Percentiles rank a stretch among this genome's conserved stretches.
Conservation (phyloP, 2,888 invertebrate species). For the Drosophila austrosaltans region DNA sequence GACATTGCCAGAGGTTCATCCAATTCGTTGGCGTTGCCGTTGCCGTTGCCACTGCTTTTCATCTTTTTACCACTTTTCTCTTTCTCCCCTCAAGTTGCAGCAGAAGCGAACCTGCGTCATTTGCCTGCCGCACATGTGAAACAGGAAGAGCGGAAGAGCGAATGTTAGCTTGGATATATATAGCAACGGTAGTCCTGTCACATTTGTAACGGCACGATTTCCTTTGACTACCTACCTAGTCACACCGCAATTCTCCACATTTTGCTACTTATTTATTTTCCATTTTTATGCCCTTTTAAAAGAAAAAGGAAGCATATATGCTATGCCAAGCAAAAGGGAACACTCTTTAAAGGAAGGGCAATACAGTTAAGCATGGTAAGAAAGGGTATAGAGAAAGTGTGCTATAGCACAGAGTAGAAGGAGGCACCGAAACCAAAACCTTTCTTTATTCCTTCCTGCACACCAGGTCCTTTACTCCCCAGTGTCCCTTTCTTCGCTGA, state of each 20-base stretch:
- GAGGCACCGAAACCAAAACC: background rate
- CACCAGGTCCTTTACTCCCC: background rate
- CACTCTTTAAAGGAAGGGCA: background rate
- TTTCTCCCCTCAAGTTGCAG: conserved; percentile 63
- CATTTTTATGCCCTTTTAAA: conserved; percentile 58
- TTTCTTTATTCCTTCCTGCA: background rate
- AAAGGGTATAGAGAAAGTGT: background rate
- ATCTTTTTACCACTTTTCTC: conserved; percentile 38
- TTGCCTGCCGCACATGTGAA: conserved; percentile 44
- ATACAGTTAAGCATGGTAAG: no score
- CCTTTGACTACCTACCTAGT: conserved; percentile 59
- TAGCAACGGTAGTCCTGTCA: conserved; percentile 60
- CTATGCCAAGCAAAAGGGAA: conserved; percentile 33
- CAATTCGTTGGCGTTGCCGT: conserved; percentile 39
- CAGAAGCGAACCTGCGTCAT: conserved; percentile 63
- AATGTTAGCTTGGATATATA: conserved; percentile 5
- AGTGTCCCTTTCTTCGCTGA: conserved; percentile 51
- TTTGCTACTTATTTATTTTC: conserved; percentile 62
- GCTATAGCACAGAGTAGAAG: background rate
- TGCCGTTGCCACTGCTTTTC: conserved; percentile 50
- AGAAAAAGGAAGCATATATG: background rate
- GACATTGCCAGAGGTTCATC: conserved; percentile 35
- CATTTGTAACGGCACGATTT: conserved; percentile 73
- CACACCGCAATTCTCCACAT: conserved; percentile 4
- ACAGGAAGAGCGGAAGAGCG: conserved; percentile 14